phyloP scores from a whole-genome alignment of 2,888 invertebrate species.

The Sesia apiformis region DNA sequence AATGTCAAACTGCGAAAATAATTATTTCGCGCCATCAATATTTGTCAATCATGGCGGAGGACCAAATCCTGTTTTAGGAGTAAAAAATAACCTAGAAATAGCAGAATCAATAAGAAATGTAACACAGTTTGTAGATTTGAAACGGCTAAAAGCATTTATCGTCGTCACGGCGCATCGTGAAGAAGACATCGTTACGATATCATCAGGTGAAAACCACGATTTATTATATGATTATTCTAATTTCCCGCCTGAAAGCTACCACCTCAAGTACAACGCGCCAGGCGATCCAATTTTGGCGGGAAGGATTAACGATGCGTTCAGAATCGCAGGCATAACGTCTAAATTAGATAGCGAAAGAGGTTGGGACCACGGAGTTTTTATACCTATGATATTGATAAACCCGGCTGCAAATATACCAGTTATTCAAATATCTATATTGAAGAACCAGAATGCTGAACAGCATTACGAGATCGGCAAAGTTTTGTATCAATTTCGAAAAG shows the following conservation, averaged over 20 bases:
- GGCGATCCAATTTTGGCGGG: constrained; percentile 26
- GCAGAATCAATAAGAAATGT: constrained; percentile 24
- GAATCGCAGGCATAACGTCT: constrained; percentile 20
- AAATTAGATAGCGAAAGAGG: constrained; percentile 28
- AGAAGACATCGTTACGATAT: constrained; percentile 28
- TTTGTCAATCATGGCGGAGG: constrained; percentile 40
- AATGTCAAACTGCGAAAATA: neutral
- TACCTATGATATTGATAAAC: constrained; percentile 41
- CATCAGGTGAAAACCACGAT: constrained; percentile 22
- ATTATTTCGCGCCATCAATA: constrained; percentile 24
- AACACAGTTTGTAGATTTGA: constrained; percentile 21
- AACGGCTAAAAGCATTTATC: constrained; percentile 25
- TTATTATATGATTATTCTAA: constrained; percentile 33
- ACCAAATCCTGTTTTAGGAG: constrained; percentile 28
- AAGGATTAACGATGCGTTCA: constrained; percentile 26
- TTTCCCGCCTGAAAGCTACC: constrained; percentile 32
- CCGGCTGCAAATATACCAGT: constrained; percentile 35
- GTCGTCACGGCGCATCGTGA: constrained; percentile 37
- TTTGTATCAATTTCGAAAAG: constrained; percentile 26
- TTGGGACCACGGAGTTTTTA: constrained; percentile 43
- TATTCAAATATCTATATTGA: constrained; percentile 32
- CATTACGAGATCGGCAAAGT: constrained; percentile 32
- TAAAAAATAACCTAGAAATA: constrained; percentile 24
- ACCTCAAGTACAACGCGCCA: constrained; percentile 28
- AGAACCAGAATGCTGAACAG: constrained; percentile 25